Base-by-base conservation (phyloP, 2,888 invertebrate species). In the Nephrocerus scutellatus region DNA sequence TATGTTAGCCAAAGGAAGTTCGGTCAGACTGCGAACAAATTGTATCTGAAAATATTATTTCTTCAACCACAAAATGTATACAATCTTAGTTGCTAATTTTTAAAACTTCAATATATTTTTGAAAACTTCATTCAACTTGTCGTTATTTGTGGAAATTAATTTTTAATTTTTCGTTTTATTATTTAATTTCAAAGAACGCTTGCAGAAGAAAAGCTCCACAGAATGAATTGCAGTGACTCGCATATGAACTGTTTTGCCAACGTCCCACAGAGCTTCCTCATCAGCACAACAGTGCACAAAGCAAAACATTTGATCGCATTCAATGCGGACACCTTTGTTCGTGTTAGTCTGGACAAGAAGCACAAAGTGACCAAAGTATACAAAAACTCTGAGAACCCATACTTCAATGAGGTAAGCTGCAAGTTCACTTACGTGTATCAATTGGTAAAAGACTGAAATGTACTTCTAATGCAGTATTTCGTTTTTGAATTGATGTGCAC, bases 201-300 rank as follows among this genome's bases (percentile, higher is more conserved):
- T n/a, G n/a, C n/a, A n/a, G n/a, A n/a, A n/a, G n/a, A n/a, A n/a
- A n/a, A n/a, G n/a, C n/a, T n/a, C n/a, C n/a, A n/a, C n/a, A n/a
- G n/a, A n/a, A n/a, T n/a, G n/a, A n/a, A n/a, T n/a, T n/a, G n/a
- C n/a, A n/a, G n/a, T n/a, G n/a, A n/a, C n/a, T n/a, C n/a, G n/a
- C n/a, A n/a, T n/a, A n/a, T n/a, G n/a, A n/a, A 65, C 41, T 69
- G 68, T 40, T 66, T 66, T 36, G 49, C 55, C 5, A 60, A 62
- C 23, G 44, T 60, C 1, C 41, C 48, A 4, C 70, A 72, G 48
- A 65, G 67, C 14, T 75, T 73, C 58, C 62, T 84, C 60, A 67
- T 84, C 43, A 76, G 77, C 45, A 70, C 82, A 2, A 77, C 78
- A 7, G 66, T 84, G 21, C 66, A 83, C 31, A 83, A 84, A 65